phyloP scores from a whole-genome alignment of 2,113 vertebrate species.

The Myotis lucifugus region DNA sequence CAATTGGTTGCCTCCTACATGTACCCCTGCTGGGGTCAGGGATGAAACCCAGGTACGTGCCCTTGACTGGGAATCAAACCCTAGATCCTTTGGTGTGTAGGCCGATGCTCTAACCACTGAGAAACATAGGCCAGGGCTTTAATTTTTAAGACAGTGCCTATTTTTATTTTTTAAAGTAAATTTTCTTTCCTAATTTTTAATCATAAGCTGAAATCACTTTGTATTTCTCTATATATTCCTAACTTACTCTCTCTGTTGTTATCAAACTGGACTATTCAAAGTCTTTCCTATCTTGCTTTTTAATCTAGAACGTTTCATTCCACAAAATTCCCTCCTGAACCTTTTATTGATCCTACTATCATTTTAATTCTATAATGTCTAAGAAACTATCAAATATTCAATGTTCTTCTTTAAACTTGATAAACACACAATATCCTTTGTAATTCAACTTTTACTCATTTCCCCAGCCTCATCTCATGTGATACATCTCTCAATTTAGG shows the following conservation, averaged over 20 bases:
- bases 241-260: background rate
- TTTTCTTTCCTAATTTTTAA: background rate
- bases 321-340: background rate
- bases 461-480: background rate
- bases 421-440: background rate
- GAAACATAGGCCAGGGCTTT: background rate
- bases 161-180: conserved; percentile 39
- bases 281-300: background rate
- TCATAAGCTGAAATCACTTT: background rate
- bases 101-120: too few species aligned
- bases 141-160: background rate
- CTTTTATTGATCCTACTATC: background rate
- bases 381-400: background rate
- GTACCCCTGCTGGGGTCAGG: too few species aligned
- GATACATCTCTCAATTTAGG: background rate
- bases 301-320: background rate
- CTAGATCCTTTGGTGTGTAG: too few species aligned
- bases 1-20: too few species aligned
- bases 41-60: too few species aligned
- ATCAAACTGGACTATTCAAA: background rate
- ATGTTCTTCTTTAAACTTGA: background rate
- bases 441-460: background rate
- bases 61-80: too few species aligned
- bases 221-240: background rate
- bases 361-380: background rate